phyloP scores from a whole-genome alignment of 1,140 invertebrate species.

The Magallana ariakensis region DNA sequence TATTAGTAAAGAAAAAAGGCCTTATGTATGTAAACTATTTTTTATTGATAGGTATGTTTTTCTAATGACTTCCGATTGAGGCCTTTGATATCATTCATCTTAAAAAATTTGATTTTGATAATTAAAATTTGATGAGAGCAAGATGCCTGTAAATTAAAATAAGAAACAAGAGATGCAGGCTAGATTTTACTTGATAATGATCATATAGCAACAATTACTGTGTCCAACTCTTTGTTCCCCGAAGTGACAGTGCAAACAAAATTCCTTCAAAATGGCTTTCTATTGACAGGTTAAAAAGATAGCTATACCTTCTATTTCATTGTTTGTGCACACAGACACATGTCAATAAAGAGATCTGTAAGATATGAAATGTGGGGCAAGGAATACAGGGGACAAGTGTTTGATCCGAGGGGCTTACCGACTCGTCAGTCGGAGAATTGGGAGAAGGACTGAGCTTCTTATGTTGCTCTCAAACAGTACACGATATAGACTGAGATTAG shows the following conservation, averaged over 20 bases:
- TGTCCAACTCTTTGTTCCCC: not conserved
- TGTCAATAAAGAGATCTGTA: constrained; percentile 22
- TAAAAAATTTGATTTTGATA: no score
- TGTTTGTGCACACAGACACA: constrained; percentile 18
- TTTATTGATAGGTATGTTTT: no score
- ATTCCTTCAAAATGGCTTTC: not conserved
- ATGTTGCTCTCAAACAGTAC: not conserved
- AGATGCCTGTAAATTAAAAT: no score
- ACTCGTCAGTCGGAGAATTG: not conserved
- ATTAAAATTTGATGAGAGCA: no score
- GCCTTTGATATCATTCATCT: no score
- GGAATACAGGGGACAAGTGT: not conserved
- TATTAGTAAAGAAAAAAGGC: no score
- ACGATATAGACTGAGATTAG: no score
- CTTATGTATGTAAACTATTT: no score
- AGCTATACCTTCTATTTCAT: constrained; percentile 30
- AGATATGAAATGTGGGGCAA: constrained; percentile 18
- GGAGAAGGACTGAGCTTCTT: not conserved
- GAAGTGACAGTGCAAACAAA: constrained; percentile 22
- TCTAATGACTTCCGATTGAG: no score
- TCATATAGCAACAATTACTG: no score
- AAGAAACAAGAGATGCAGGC: no score
- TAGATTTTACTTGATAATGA: no score
- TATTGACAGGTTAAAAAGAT: constrained; percentile 30
- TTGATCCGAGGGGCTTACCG: not conserved